Evolutionary conservation across 2,113 vertebrate species (phyloP).

Genomic region (Daboia siamensis): DNA sequence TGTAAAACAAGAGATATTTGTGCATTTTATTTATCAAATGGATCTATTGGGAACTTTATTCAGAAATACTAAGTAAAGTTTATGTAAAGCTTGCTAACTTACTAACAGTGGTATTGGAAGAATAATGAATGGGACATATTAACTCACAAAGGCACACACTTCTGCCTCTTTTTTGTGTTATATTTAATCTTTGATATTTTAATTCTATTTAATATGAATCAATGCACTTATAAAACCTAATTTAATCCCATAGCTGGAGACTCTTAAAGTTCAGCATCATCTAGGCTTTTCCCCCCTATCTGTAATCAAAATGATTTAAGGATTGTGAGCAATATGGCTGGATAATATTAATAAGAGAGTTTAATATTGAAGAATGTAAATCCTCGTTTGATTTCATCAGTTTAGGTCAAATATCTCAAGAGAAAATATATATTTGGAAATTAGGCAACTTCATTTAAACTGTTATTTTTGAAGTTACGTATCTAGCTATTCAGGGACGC

Average conservation of each 20-base stretch:
- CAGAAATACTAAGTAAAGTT: neutral
- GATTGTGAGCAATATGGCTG: slow-evolving; percentile 37
- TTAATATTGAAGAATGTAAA: slow-evolving; percentile 26
- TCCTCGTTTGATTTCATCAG: slow-evolving; percentile 23
- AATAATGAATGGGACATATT: neutral
- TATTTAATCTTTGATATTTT: slow-evolving; percentile 42
- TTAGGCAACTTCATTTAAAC: slow-evolving; percentile 8
- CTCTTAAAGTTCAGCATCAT: slow-evolving; percentile 29
- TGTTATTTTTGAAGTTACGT: slow-evolving; percentile 9
- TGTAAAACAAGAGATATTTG: neutral
- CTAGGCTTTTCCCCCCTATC: neutral
- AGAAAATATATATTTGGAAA: slow-evolving; percentile 20
- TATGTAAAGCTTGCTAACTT: neutral
- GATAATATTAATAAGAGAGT: slow-evolving; percentile 38
- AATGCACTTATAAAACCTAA: slow-evolving; percentile 37
- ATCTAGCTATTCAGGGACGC: neutral
- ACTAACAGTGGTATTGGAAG: neutral
- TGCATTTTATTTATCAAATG: neutral
- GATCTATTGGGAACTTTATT: neutral
- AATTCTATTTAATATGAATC: slow-evolving; percentile 35
- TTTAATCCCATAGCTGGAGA: slow-evolving; percentile 34
- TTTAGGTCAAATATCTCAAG: slow-evolving; percentile 29
- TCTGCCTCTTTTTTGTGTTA: slow-evolving; percentile 29
- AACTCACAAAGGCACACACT: neutral
- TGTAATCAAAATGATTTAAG: slow-evolving; percentile 57